These are phyloP conservation scores for Hapalemur alaotrensis DNA, from an alignment of 2,797 vertebrate species.

Conservation along the genomic window DNA sequence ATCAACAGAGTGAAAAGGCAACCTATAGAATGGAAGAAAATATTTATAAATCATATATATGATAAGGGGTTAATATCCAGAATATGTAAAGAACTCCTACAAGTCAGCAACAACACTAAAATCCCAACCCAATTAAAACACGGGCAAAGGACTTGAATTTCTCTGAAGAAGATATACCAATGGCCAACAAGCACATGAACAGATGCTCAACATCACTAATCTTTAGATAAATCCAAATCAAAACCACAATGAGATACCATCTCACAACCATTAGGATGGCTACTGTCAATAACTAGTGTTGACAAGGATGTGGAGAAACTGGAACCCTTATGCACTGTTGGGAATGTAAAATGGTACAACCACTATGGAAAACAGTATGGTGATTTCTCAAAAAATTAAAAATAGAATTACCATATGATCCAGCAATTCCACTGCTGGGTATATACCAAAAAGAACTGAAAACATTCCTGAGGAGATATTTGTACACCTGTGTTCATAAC, in stretches of 20 bases:
- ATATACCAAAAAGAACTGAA: not conserved
- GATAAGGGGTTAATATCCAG: not conserved
- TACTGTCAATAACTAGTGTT: not conserved
- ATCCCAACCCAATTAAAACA: not conserved
- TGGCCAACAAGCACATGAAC: not conserved
- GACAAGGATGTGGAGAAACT: not conserved
- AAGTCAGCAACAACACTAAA: not conserved
- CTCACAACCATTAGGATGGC: not conserved
- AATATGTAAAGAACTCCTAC: not conserved
- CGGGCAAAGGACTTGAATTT: not conserved
- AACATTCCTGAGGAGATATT: not conserved
- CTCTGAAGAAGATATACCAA: not conserved
- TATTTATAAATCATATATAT: not conserved
- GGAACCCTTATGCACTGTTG: not conserved
- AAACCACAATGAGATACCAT: not conserved
- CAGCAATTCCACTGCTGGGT: not conserved
- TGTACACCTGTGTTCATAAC: not conserved
- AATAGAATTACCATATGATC: not conserved
- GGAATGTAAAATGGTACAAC: not conserved
- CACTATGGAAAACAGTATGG: not conserved
- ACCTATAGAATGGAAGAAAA: not conserved
- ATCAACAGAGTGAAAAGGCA: not conserved
- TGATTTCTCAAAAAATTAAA: not conserved
- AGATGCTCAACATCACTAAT: not conserved
- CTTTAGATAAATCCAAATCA: not conserved